These are phyloP conservation scores for Lasioglossum lativentre DNA, from an alignment of 2,888 invertebrate species.

Conservation along the genomic window DNA sequence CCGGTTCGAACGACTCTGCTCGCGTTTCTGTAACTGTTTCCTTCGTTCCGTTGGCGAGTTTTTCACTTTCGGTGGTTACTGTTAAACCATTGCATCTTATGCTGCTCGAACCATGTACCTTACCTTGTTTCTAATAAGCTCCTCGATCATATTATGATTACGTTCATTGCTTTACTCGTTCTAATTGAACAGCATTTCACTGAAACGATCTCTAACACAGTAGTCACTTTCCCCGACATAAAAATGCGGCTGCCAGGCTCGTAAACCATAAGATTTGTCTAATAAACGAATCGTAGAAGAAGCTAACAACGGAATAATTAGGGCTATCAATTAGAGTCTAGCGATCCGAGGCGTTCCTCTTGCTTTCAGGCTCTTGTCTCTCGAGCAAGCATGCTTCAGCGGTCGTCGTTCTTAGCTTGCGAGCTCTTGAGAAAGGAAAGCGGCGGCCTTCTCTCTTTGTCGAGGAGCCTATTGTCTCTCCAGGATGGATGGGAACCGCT, in stretches of 20 bases:
- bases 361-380: slow-evolving; percentile 61
- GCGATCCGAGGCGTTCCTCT: slow-evolving; percentile 35
- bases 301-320: slow-evolving; percentile 16
- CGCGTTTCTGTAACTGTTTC: slow-evolving; percentile 12
- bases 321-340: slow-evolving; percentile 39
- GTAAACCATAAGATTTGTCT: background rate
- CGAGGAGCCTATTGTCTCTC: slow-evolving; percentile 69
- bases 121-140: background rate
- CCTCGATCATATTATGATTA: background rate
- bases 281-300: background rate
- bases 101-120: too few relatives aligned
- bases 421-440: slow-evolving; percentile 76
- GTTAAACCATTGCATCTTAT: background rate
- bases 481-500: slow-evolving; percentile 71
- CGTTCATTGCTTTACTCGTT: too few relatives aligned
- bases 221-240: background rate
- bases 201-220: background rate
- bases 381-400: slow-evolving; percentile 44
- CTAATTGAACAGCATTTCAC: background rate
- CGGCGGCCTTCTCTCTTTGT: slow-evolving; percentile 71
- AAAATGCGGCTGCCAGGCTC: background rate
- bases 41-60: background rate
- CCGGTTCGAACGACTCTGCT: slow-evolving; percentile 24
- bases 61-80: slow-evolving; percentile 38
- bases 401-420: slow-evolving; percentile 53